A percentile compares a stretch with the other conserved stretches of the same genome.
phyloP scores from a whole-genome alignment of 2,797 vertebrate species.

The Morus bassanus region DNA sequence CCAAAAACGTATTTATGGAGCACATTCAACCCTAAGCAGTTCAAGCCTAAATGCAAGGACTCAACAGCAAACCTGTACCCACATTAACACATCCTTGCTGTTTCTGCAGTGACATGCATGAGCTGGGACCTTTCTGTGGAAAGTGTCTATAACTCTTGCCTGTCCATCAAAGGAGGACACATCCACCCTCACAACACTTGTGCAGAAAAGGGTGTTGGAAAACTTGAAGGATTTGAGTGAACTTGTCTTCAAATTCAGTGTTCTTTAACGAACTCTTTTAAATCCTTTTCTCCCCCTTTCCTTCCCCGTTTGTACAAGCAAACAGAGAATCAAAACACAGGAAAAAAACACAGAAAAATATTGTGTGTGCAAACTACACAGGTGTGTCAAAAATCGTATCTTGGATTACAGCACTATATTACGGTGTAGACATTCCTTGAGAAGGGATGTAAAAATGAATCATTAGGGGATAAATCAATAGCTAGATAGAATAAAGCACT shows the following conservation, averaged over 20 bases:
- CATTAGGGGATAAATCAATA: not conserved
- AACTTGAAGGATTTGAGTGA: not conserved
- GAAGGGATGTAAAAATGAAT: not conserved
- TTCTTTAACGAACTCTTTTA: not conserved
- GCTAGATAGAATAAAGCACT: not conserved
- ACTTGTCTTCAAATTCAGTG: not conserved
- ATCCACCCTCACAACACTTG: not conserved
- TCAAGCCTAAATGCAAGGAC: not conserved
- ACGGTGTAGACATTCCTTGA: not conserved
- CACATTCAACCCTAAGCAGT: not conserved
- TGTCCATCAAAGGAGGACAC: not conserved
- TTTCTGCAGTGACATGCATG: fast-evolving
- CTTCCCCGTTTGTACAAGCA: not conserved
- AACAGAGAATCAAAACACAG: not conserved
- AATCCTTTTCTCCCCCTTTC: not conserved
- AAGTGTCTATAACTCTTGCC: not conserved
- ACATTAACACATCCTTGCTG: not conserved
- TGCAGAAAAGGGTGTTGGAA: not conserved
- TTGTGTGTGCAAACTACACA: not conserved
- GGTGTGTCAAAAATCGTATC: not conserved
- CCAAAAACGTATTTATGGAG: not conserved
- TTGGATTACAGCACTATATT: not conserved
- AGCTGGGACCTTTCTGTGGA: not conserved
- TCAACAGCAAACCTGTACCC: not conserved
- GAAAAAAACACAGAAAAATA: not conserved